Conservation (phyloP, 2,113 vertebrate species). For the Phaethornis superciliosus region DNA sequence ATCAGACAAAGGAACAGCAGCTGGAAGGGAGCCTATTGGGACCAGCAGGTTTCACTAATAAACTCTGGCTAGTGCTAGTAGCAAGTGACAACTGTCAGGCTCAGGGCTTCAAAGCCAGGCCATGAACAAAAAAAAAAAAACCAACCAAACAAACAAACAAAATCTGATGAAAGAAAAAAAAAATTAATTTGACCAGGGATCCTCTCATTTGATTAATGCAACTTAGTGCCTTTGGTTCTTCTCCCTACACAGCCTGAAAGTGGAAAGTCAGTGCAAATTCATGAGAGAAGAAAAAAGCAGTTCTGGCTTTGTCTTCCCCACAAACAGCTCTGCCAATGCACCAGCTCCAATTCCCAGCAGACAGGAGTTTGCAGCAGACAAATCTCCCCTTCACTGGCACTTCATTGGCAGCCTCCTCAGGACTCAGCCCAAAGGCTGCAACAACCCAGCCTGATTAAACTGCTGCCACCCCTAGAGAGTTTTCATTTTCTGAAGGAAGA, state of each 20-base stretch:
- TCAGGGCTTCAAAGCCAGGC: background rate
- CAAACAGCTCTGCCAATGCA: background rate
- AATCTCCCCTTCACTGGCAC: background rate
- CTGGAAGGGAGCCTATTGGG: background rate
- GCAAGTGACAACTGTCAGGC: background rate
- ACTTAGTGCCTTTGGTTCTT: background rate
- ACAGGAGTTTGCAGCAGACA: background rate
- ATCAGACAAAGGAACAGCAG: background rate
- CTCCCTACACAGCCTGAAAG: background rate
- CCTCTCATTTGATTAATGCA: background rate
- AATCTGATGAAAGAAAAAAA: background rate
- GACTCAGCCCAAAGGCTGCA: background rate
- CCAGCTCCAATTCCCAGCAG: background rate
- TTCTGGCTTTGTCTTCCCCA: background rate
- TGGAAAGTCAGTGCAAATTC: background rate
- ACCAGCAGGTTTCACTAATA: background rate
- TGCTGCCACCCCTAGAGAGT: background rate
- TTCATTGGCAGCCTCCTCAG: background rate
- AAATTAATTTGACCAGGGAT: background rate
- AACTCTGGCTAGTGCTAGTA: background rate
- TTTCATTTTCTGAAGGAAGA: background rate
- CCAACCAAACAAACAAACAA: no score
- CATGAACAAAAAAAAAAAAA: background rate
- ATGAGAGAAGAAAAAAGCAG: background rate
- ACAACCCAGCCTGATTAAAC: background rate